Evolutionary conservation across 2,888 invertebrate genomes (phyloP).

Genomic region (Poecilus cupreus): DNA sequence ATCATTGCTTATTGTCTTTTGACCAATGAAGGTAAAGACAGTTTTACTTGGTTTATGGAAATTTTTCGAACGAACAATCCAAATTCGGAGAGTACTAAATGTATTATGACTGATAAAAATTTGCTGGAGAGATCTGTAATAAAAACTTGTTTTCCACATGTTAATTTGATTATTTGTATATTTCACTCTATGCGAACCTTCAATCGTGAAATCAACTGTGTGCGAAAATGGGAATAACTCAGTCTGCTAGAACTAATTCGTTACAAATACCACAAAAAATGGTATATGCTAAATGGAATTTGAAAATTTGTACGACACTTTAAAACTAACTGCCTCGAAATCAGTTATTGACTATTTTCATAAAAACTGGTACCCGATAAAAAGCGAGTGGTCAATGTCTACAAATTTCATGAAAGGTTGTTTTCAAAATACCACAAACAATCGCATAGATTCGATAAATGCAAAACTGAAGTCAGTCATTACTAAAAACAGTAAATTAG

Average conservation of each 20-base stretch:
- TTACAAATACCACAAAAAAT: neutral
- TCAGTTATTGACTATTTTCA: neutral
- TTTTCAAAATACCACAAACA: constrained; percentile 34
- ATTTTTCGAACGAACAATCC: neutral
- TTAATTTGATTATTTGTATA: neutral
- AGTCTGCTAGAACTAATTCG: neutral
- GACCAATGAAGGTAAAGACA: neutral
- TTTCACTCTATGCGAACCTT: neutral
- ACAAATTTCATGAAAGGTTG: constrained; percentile 1
- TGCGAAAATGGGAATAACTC: constrained; percentile 8
- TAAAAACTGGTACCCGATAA: neutral
- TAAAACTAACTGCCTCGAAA: neutral
- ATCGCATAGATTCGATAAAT: constrained; percentile 20
- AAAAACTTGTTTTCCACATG: neutral
- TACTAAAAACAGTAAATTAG: neutral
- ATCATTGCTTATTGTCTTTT: neutral
- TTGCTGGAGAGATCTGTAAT: constrained; percentile 16
- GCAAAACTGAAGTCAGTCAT: constrained; percentile 20
- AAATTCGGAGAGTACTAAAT: neutral
- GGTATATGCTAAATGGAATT: neutral
- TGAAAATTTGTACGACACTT: neutral
- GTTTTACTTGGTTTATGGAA: neutral
- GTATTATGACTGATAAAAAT: constrained; percentile 5
- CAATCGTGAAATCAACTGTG: neutral
- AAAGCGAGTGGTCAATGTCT: neutral